phyloP scores from a whole-genome alignment of 1,140 invertebrate species.

The Agrypnia vestita region DNA sequence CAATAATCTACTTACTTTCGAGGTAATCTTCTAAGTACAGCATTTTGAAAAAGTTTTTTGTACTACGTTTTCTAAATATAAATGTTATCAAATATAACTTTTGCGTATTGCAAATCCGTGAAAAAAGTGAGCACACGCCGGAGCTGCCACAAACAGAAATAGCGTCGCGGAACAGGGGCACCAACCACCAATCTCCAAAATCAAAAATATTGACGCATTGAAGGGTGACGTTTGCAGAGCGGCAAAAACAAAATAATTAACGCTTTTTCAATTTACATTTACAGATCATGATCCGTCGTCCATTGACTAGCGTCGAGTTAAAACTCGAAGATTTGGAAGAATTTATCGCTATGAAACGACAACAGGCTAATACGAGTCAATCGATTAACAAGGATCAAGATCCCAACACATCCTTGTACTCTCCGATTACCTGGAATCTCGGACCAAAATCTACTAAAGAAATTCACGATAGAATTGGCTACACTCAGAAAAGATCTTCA shows the following conservation, averaged over 20 bases:
- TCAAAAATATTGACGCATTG: not conserved
- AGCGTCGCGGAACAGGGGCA: not conserved
- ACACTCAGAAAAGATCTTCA: conserved; percentile 63
- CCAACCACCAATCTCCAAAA: not conserved
- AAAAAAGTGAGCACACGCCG: not conserved
- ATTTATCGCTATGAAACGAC: conserved; percentile 76
- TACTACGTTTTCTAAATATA: conserved; percentile 16
- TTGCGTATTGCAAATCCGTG: not conserved
- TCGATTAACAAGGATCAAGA: conserved; percentile 73
- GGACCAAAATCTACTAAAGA: conserved; percentile 74
- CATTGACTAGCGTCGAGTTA: conserved; percentile 83
- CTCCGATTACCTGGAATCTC: conserved; percentile 69
- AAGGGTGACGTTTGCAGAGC: not conserved
- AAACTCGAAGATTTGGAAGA: conserved; percentile 85
- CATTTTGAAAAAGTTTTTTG: conserved; percentile 74
- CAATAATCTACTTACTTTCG: conserved; percentile 85
- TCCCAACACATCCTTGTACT: conserved; percentile 66
- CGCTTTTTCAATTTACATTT: conserved; percentile 19
- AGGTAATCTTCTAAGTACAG: conserved; percentile 97
- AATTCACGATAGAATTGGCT: conserved; percentile 81
- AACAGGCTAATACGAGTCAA: conserved; percentile 68
- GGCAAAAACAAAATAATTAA: conserved; percentile 15
- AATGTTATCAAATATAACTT: conserved; percentile 1
- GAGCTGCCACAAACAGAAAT: conserved; percentile 2
- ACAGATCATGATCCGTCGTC: conserved; percentile 81